Base-by-base conservation (phyloP, 2,888 invertebrate species). In the Acronicta aceris region DNA sequence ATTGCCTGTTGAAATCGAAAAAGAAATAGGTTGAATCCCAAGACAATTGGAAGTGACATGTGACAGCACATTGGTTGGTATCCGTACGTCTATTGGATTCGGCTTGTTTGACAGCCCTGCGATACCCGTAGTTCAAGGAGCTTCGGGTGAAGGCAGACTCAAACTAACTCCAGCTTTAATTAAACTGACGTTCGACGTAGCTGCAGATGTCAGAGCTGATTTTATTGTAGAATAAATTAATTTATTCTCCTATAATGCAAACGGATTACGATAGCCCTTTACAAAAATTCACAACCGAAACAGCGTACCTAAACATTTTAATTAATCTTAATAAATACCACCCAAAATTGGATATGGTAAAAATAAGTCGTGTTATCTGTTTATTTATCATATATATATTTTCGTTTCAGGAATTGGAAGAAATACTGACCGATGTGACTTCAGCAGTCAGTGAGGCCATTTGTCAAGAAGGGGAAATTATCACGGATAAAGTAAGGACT, bases 371-470 rank as follows among this genome's bases (percentile, higher is more conserved):
- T 30, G 9, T 27, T 5, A 27, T 40, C 51, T 52, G 38, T 67
- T 67, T 49, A 61, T 61, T 60, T 57, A 48, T 40, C 6, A 2
- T 54, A 43, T 49, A n/a, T n/a, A 25, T 43, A 40, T 69, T 70
- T 72, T 81, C 76, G 71, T 96, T 96, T 79, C 96, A 98, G 97
- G 99, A 99, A 94, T 95, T 99, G 84, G 98, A 99, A 93, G 98
- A 98, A 88, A 97, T 99, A 84, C 97, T 99, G 93, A 96, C 97
- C 74, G 98, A 99, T 87, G 96, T 99, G 65, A 98, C 98, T 89
- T 95, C 97, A 81, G 97, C 98, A 64, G 96, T 98, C 79, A 97
- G 98, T 81, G 98, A 98, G 74, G 97, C 98, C 25, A 97, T 98
- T 83, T 96, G 97, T 80, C 98, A 98, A 88, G 98, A 98, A 78